A percentile compares a stretch with the other conserved stretches of the same genome.
These are phyloP conservation scores for Drosophila fungiperda DNA, from an alignment of 2,888 invertebrate species.

Conservation along the genomic window DNA sequence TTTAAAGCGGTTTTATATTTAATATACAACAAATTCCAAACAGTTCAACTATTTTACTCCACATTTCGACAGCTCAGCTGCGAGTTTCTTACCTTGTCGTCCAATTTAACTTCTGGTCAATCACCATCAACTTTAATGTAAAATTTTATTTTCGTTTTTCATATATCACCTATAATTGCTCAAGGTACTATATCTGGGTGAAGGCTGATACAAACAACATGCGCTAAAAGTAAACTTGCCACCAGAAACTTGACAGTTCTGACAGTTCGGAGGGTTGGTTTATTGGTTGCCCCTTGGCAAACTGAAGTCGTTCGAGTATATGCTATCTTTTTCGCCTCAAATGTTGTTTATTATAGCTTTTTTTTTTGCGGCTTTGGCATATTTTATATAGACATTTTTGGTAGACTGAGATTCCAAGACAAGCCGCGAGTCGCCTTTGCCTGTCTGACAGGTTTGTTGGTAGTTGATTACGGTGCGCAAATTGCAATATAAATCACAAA, in stretches of 20 bases:
- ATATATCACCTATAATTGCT: constrained; percentile 2
- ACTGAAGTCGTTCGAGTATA: constrained; percentile 55
- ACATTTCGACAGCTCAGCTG: not conserved
- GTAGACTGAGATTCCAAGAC: constrained; percentile 1
- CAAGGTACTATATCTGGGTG: constrained; percentile 14
- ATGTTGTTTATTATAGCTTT: constrained; percentile 23
- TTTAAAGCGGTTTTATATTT: not conserved
- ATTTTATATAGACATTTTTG: constrained; percentile 27
- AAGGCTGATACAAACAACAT: constrained; percentile 31
- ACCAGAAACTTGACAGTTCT: constrained; percentile 48
- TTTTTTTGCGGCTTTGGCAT: constrained; percentile 20
- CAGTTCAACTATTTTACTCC: not conserved
- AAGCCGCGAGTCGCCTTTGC: constrained; percentile 11
- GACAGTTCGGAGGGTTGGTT: constrained; percentile 31
- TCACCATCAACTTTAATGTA: not conserved
- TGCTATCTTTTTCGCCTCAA: constrained; percentile 50
- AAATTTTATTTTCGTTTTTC: not conserved
- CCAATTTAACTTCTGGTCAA: not conserved
- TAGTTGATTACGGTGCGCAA: constrained; percentile 68
- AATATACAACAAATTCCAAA: not conserved
- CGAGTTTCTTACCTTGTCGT: not conserved
- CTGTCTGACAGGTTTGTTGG: constrained; percentile 13
- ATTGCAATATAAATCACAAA: constrained; percentile 74
- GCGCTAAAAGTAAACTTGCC: constrained; percentile 44
- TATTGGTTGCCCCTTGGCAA: constrained; percentile 38